A percentile compares a stretch with the other conserved stretches of the same genome.
Conservation (phyloP, 1,140 invertebrate species). For the Stegodyphus mimosarum region DNA sequence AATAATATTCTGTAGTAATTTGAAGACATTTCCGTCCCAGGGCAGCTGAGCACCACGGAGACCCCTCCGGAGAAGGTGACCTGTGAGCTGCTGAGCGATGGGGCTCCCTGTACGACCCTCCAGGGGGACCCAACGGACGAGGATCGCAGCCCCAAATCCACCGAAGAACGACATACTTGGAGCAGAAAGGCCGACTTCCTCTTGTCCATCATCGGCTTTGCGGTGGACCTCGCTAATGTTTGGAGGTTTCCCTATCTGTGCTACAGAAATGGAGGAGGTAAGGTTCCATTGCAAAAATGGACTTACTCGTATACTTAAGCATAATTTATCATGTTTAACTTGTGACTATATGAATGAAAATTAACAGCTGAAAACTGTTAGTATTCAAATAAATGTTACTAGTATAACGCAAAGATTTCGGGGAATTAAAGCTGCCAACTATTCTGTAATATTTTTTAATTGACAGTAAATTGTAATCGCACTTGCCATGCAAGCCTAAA, state of each 20-base stretch:
- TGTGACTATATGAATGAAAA: too few relatives aligned
- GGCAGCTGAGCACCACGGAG: conserved; percentile 44
- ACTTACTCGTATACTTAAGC: too few relatives aligned
- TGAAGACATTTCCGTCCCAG: conserved; percentile 7
- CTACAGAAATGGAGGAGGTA: conserved; percentile 83
- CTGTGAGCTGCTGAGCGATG: conserved; percentile 44
- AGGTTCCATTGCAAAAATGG: neutral
- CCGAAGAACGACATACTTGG: conserved; percentile 66
- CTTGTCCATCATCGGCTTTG: conserved; percentile 86
- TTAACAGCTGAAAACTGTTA: too few relatives aligned
- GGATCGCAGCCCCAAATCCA: neutral
- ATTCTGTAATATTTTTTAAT: too few relatives aligned
- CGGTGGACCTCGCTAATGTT: conserved; percentile 85
- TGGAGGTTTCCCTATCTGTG: conserved; percentile 86
- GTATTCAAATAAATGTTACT: too few relatives aligned
- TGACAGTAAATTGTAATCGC: too few relatives aligned
- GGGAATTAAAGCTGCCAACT: too few relatives aligned
- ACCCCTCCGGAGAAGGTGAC: conserved; percentile 23
- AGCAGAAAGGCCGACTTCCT: conserved; percentile 89
- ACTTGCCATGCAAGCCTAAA: too few relatives aligned
- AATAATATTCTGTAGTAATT: neutral
- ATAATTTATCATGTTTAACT: too few relatives aligned
- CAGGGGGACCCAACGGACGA: neutral
- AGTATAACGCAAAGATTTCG: too few relatives aligned
- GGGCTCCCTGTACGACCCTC: conserved; percentile 15